Evolutionary conservation across 92 coral and sea anemone genomes (phyloP).

Genomic region (Porites rus): DNA sequence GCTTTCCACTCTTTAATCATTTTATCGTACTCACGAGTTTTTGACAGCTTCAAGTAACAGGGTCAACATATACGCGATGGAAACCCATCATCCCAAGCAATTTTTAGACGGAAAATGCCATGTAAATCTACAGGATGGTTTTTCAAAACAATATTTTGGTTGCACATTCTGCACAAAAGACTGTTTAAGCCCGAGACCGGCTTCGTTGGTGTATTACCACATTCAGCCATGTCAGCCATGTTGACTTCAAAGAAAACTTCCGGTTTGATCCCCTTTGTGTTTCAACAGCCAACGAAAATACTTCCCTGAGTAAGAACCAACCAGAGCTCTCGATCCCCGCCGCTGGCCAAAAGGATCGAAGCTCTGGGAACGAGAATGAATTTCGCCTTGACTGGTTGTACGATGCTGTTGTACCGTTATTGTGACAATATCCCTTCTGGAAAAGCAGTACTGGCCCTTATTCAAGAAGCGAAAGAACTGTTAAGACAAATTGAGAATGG

Average conservation of each 20-base stretch:
- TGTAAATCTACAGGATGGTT: background rate
- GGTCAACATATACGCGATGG: background rate
- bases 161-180: background rate
- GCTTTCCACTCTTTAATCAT: slow-evolving; percentile 6
- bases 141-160: background rate
- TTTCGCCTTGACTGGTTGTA: slow-evolving; percentile 47
- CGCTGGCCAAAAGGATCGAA: too few species aligned
- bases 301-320: background rate
- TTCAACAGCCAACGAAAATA: background rate
- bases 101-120: slow-evolving; percentile 1
- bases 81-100: slow-evolving; percentile 13
- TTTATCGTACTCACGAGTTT: background rate
- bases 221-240: background rate
- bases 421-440: slow-evolving; percentile 41
- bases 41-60: background rate
- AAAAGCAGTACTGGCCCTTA: slow-evolving; percentile 22
- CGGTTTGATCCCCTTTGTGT: background rate
- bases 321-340: too few species aligned
- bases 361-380: background rate
- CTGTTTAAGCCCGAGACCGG: background rate
- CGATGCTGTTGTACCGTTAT: slow-evolving; percentile 50
- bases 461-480: slow-evolving; percentile 27
- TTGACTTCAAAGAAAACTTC: background rate
- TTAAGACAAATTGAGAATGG: slow-evolving; percentile 21
- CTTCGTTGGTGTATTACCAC: background rate